Evolutionary conservation across 2,888 invertebrate genomes (phyloP), one percentile per base, ranked within the genome.

Genomic region (Trichogramma dendrolimi): DNA sequence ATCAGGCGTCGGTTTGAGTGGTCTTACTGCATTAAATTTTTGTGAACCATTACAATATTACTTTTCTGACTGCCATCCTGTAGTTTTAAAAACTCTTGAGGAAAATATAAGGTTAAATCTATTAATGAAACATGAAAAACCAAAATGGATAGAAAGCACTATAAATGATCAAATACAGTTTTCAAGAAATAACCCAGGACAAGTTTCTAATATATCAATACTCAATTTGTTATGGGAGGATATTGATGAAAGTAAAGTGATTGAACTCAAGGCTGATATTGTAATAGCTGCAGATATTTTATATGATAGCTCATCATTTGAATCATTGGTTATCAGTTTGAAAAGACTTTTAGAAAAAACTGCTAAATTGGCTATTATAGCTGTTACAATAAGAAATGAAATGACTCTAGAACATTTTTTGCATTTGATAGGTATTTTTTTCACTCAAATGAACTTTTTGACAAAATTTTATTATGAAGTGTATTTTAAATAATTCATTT

Each of bases 1-100:
- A 53, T 87, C 89, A 8, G 92, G 92, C 40, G 83, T 88, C 14
- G 92, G 92, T 0, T 81, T 92, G 58, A 84, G 88, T 46, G 90
- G 91, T 14, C 81, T 91, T 46, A 80, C 84, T 4, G 77, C 87
- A 46, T 80, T 84, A 41, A 83, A 83, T 60, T 73, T 79, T 54
- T 87, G 87, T 71, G 65, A 77, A 41, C 83, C 86, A 1, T 77
- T 80, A 58, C 77, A 81, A 54, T 81, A 89, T 52, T 79, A 83
- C 58, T 82, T 92, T 55, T 86, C 87, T 11, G 92, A 92, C 75
- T 88, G 86, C 70, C 91, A 91, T 72, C 71, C 77, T 0, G 80
- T 82, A 55, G 91, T 92, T 39, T 75, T 92, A 14, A 79, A 83
- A 43, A 80, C 84, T 47, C 80, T 91, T 57, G 77, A 79, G 67